These are phyloP conservation scores for Elgonia sp. DNA, from an alignment of 2,888 invertebrate species.

Conservation along the genomic window DNA sequence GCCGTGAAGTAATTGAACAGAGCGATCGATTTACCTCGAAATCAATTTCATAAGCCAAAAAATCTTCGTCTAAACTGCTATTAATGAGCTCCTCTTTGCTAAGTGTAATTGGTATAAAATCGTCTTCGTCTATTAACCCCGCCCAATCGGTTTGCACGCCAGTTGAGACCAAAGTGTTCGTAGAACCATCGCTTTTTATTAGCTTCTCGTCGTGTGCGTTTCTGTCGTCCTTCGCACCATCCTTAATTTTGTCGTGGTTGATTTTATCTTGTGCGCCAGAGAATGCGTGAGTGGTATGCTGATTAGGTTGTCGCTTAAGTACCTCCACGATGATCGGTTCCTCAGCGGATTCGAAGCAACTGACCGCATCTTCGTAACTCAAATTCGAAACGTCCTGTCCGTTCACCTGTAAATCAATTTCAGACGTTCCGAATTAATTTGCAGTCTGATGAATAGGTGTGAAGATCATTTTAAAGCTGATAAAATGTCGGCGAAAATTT, in stretches of 20 bases:
- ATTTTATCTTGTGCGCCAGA: conserved; percentile 71
- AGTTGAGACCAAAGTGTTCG: conserved; percentile 85
- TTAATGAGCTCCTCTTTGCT: conserved; percentile 84
- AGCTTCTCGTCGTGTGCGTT: conserved; percentile 66
- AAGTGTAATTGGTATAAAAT: conserved; percentile 81
- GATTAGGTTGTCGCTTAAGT: conserved; percentile 86
- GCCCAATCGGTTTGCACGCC: conserved; percentile 88
- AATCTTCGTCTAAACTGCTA: conserved; percentile 88
- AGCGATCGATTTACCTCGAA: conserved; percentile 87
- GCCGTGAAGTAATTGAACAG: conserved; percentile 43
- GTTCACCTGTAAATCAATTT: conserved; percentile 87
- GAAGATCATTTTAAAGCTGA: conserved; percentile 9
- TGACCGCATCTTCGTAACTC: conserved; percentile 89
- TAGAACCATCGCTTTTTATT: conserved; percentile 72
- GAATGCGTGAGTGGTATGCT: conserved; percentile 67
- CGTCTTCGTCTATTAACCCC: conserved; percentile 85
- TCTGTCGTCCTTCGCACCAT: conserved; percentile 74
- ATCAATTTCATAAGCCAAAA: conserved; percentile 88
- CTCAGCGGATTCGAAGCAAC: conserved; percentile 89
- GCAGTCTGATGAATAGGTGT: conserved; percentile 3
- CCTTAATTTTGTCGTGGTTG: conserved; percentile 75
- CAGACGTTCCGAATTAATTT: conserved; percentile 55
- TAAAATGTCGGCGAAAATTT: no score
- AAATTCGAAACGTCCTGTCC: conserved; percentile 89
- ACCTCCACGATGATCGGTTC: conserved; percentile 90